These are phyloP conservation scores for Ptilodon capucinus DNA, from an alignment of 2,888 invertebrate species.

Conservation along the genomic window DNA sequence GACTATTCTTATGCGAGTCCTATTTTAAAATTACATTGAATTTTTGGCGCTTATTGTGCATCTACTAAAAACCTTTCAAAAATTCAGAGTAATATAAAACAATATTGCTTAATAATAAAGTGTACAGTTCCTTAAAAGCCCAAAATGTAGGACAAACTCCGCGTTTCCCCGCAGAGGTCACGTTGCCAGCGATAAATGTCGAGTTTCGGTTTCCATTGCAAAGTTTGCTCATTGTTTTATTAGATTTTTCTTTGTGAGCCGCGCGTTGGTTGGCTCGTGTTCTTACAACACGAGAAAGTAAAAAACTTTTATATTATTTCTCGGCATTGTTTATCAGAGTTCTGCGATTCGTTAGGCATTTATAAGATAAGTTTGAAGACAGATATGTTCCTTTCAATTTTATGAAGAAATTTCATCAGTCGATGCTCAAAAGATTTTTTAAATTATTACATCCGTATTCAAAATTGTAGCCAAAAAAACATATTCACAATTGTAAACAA, in stretches of 20 bases:
- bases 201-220: constrained; percentile 20
- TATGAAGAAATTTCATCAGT: neutral
- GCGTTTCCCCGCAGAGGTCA: neutral
- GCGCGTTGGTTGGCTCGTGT: neutral
- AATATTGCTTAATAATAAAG: neutral
- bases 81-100: no score
- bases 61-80: no score
- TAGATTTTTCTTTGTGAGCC: neutral
- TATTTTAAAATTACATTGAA: no score
- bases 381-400: neutral
- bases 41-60: no score
- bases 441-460: no score
- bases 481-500: no score
- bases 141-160: neutral
- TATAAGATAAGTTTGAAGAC: neutral
- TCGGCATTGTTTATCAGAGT: neutral
- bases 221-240: constrained; percentile 9
- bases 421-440: neutral
- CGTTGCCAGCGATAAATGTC: constrained; percentile 23
- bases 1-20: no score
- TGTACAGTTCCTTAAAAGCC: neutral
- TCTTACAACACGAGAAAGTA: neutral
- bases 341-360: neutral
- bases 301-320: neutral
- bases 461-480: no score